Evolutionary conservation across 2,113 vertebrate species (phyloP).

Genomic region (Triplophysa rosa): DNA sequence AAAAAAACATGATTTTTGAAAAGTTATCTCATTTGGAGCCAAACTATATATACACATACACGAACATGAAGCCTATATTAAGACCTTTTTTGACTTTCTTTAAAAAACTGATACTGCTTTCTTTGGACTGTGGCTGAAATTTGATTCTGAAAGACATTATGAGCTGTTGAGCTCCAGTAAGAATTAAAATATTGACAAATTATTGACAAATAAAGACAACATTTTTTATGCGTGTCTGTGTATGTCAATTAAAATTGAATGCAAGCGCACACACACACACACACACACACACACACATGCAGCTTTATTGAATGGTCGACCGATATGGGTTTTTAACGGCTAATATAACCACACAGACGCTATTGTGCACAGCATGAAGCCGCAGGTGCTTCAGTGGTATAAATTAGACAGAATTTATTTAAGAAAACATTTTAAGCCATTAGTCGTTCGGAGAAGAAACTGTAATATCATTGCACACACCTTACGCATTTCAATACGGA

Average conservation of each 20-base stretch:
- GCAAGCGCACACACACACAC: not conserved
- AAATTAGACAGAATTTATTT: constrained; percentile 23
- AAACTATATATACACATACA: too few relatives aligned
- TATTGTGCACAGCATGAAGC: not conserved
- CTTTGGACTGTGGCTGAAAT: too few relatives aligned
- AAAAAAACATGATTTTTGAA: too few relatives aligned
- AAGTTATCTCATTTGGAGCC: too few relatives aligned
- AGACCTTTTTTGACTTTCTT: too few relatives aligned
- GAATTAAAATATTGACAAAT: too few relatives aligned
- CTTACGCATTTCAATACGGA: not conserved
- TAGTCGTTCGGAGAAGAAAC: not conserved
- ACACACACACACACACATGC: not conserved
- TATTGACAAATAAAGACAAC: too few relatives aligned
- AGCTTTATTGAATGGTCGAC: not conserved
- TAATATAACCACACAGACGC: not conserved
- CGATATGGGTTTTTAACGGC: too few relatives aligned
- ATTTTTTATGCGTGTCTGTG: not conserved
- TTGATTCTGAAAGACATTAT: too few relatives aligned
- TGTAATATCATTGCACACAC: not conserved
- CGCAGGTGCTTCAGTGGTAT: not conserved
- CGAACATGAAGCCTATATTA: too few relatives aligned
- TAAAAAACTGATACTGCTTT: too few relatives aligned
- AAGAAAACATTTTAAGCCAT: not conserved
- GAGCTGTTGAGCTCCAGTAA: too few relatives aligned
- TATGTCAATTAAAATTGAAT: not conserved